phyloP scores from a whole-genome alignment of 1,140 invertebrate species.

The Marisa cornuarietis region DNA sequence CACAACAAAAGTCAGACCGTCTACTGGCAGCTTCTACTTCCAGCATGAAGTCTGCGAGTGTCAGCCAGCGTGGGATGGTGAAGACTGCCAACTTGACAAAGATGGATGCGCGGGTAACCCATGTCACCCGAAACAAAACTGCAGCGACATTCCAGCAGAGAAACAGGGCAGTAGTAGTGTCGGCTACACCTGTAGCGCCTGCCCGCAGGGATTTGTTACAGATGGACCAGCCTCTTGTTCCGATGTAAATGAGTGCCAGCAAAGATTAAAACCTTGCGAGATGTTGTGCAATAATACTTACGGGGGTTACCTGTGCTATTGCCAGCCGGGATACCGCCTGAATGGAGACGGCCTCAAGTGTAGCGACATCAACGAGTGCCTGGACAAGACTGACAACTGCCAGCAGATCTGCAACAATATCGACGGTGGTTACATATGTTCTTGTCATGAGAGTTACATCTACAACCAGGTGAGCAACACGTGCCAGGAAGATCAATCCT shows the following conservation, averaged over 20 bases:
- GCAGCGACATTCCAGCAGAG: conserved; percentile 20
- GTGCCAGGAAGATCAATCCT: neutral
- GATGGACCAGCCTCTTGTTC: no score
- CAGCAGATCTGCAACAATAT: conserved; percentile 8
- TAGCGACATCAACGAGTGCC: conserved; percentile 13
- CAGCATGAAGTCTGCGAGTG: conserved; percentile 12
- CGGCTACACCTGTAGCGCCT: conserved; percentile 15
- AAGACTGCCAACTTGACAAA: conserved; percentile 19
- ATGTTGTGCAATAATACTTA: neutral
- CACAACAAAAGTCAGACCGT: neutral
- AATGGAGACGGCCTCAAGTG: neutral
- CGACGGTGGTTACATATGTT: conserved; percentile 15
- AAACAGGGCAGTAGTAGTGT: neutral
- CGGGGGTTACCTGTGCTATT: neutral
- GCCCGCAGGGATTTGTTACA: neutral
- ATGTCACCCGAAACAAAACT: conserved; percentile 13
- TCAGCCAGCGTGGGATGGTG: conserved; percentile 6
- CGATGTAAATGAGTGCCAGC: conserved; percentile 12
- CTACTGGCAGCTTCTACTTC: neutral
- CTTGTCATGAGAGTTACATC: conserved; percentile 17
- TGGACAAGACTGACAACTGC: neutral
- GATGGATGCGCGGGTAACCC: conserved; percentile 30
- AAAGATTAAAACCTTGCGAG: neutral
- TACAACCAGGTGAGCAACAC: neutral
- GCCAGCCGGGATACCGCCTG: neutral